Percentiles rank a stretch among this genome's conserved stretches.
Conservation (phyloP, 2,888 invertebrate species). For the Drosophila paranaensis region DNA sequence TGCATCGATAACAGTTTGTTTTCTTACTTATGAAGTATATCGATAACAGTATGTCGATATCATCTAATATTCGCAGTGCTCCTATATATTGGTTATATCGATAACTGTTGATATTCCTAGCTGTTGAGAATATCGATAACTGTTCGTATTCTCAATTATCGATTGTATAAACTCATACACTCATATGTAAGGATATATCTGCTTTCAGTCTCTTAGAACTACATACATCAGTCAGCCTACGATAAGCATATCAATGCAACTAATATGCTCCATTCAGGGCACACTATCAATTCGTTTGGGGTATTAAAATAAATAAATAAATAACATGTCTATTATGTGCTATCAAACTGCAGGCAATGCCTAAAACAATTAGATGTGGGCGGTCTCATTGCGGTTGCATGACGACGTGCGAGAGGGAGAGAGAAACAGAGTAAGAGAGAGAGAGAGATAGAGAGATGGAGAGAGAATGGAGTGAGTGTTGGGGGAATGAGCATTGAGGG, state of each 20-base stretch:
- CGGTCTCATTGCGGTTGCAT: slow-evolving; percentile 4
- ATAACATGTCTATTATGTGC: slow-evolving; percentile 71
- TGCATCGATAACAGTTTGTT: not conserved
- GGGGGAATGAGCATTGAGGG: not conserved
- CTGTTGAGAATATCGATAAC: no score
- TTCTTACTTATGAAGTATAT: not conserved
- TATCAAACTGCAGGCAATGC: slow-evolving; percentile 59
- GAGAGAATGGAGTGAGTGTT: not conserved
- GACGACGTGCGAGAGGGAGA: not conserved
- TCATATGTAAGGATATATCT: not conserved
- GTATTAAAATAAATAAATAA: slow-evolving; percentile 37
- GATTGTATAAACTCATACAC: no score
- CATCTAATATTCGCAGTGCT: no score
- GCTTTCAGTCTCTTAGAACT: not conserved
- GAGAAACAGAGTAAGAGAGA: not conserved
- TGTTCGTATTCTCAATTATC: no score
- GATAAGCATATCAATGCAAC: not conserved
- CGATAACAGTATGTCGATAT: no score
- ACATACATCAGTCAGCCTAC: not conserved
- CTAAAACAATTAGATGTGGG: slow-evolving; percentile 55
- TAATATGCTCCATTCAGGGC: not conserved
- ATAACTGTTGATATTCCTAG: no score
- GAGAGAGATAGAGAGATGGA: not conserved
- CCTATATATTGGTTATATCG: no score
- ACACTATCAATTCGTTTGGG: slow-evolving; percentile 3